Base-by-base conservation (phyloP, 2,888 invertebrate genomes). In the Acanthosepion lycidas region DNA sequence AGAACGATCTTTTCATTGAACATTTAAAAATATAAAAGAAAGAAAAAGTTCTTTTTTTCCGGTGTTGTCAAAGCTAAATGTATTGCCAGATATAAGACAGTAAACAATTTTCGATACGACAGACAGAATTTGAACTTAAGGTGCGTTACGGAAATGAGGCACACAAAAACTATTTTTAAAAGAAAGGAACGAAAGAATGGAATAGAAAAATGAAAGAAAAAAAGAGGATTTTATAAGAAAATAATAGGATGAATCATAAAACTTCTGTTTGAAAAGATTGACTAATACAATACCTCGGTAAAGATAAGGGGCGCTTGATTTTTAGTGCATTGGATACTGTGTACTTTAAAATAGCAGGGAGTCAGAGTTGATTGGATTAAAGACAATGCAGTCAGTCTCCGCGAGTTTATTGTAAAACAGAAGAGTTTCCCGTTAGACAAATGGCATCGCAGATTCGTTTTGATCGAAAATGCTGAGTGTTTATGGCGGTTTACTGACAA, bases 121-220 rank as follows among this genome's bases (percentile, higher is more conserved):
- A n/a, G 78, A n/a, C 12, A 78, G n/a, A n/a, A 78, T 78, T n/a
- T n/a, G 78, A 78, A 78, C 78, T 78, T 78, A 78, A 78, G 78
- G 28, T n/a, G 28, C 78, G 8, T 78, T 9, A 28, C 6, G n/a
- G 78, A n/a, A 78, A 78, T 78, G 78, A 78, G 9, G 2, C 1
- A n/a, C 28, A 78, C 78, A 78, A 78, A 78, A 78, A n/a, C 78
- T 78, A n/a, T 78, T 78, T 78, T 78, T 78, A n/a, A 78, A 78
- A 78, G 78, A n/a, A 28, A 15, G 9, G 9, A 15, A 78, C 78
- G 15, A 28, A 78, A 78, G n/a, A 78, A n/a, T n/a, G n/a, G 6
- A 59, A 0, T 20, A 12, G 9, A n/a, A 12, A 78, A 28, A n/a
- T n/a, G n/a, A 9, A 78, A 78, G n/a, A 3, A 78, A 78, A 28